Base-by-base conservation (phyloP, 2,888 invertebrate species). In the Lasius fuliginosus region DNA sequence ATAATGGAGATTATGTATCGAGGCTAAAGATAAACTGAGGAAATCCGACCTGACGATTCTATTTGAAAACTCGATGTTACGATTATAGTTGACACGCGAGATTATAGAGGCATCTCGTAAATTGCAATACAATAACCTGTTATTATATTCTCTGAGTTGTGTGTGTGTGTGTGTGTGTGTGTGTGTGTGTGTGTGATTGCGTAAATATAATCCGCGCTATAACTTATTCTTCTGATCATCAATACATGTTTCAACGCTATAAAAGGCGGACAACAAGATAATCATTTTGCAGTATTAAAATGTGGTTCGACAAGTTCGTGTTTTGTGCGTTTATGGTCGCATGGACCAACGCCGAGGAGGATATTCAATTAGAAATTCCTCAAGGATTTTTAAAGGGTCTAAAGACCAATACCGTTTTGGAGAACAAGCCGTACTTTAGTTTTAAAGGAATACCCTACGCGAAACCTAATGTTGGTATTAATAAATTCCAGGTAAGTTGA, bases 371-470 rank as follows among this genome's bases (percentile, higher is more conserved):
- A 15, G 91, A 92, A n/a, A 93, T 93, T 85, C 86, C 92, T 42
- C 93, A 93, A 79, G 94, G 94, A 0, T 83, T 87, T 6, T 79
- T 94, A 8, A 93, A 92, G 62, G 94, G 94, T 5, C 23, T 92
- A 8, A 92, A 92, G 81, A 87, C 89, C 0, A 89, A 79, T n/a
- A 94, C 93, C 2, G 81, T 88, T 23, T 86, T 84, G 30, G 88
- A 91, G 46, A 90, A 89, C 12, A 92, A 89, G 71, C 87, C 92
- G 0, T 92, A 92, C 67, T 94, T 92, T 62, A 93, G 92, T 82
- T 94, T 94, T 67, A 93, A 92, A 73, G 94, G 94, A 2, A 92
- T 94, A 74, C 94, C 94, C 4, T 94, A 93, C 68, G 93, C 93
- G 1, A 92, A 92, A 77, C 92, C 94, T 0, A 93, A 91, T 84